These are phyloP conservation scores for Ceyx cyanopectus DNA, from an alignment of 2,113 vertebrate genomes.

Conservation along the genomic window DNA sequence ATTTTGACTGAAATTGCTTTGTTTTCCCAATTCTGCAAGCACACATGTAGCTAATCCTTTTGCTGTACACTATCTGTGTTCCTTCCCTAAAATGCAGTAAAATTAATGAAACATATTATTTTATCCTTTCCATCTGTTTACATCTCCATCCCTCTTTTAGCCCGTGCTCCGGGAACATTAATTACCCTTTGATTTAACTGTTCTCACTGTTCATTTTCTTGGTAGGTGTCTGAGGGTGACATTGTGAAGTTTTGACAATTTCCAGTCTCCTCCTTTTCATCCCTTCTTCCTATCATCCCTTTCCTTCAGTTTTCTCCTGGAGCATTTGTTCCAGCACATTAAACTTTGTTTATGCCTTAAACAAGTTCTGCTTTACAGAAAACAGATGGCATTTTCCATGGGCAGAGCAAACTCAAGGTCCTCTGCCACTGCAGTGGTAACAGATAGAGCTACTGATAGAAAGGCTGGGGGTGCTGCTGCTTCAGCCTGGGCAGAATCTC, in stretches of 20 bases:
- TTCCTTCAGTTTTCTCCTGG: not conserved
- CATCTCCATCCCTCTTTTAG: constrained; percentile 29
- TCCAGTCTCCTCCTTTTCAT: not conserved
- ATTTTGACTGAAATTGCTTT: constrained; percentile 75
- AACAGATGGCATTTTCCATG: not conserved
- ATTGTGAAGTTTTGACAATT: not conserved
- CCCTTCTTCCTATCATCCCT: not conserved
- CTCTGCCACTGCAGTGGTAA: accelerated
- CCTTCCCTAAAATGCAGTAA: constrained; percentile 43
- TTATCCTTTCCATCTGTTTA: constrained; percentile 44
- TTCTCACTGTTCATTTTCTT: not conserved
- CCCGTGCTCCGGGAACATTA: constrained; percentile 17
- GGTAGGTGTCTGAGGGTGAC: not conserved
- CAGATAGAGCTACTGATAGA: not conserved
- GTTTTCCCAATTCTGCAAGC: constrained; percentile 69
- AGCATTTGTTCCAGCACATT: not conserved
- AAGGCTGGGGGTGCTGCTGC: not conserved
- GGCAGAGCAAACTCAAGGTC: not conserved
- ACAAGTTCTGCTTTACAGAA: not conserved
- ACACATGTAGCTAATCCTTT: constrained; percentile 58
- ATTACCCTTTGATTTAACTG: not conserved
- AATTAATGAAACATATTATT: constrained; percentile 45
- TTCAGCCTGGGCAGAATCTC: not conserved
- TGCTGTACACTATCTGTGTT: not conserved
- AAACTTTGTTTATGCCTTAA: not conserved